phyloP scores from a whole-genome alignment of 2,888 invertebrate species.

The Carpatolechia fugitivella region DNA sequence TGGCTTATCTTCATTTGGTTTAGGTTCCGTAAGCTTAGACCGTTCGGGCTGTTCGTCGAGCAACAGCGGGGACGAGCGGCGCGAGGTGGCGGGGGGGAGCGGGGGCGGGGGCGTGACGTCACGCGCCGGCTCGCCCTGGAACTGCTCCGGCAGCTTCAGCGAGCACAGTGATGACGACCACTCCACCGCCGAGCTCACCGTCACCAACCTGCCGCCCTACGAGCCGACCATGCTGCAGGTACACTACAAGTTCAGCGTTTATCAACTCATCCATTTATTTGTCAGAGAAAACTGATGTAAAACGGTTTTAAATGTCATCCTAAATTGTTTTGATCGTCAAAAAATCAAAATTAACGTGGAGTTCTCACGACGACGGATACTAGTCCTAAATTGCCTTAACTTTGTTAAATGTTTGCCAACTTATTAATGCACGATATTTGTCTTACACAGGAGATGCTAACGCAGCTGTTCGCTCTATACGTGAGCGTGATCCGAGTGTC shows the following conservation, averaged over 20 bases:
- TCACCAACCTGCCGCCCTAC: conserved; percentile 62
- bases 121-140: conserved; percentile 69
- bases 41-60: conserved; percentile 67
- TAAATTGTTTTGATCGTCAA: too few species aligned
- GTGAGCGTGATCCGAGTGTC: conserved; percentile 58
- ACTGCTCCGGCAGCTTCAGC: conserved; percentile 65
- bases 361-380: too few species aligned
- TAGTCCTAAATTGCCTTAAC: too few species aligned
- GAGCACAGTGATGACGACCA: conserved; percentile 62
- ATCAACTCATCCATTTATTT: too few species aligned
- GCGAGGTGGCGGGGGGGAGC: conserved; percentile 38
- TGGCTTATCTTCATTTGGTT: background rate
- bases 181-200: conserved; percentile 56
- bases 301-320: too few species aligned
- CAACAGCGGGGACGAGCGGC: conserved; percentile 60
- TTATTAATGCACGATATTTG: too few species aligned
- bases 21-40: conserved; percentile 60
- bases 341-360: too few species aligned
- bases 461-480: conserved; percentile 61
- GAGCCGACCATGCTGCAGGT: conserved; percentile 60
- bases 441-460: conserved; percentile 56
- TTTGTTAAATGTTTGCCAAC: too few species aligned
- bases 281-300: too few species aligned
- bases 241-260: conserved; percentile 1
- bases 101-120: conserved; percentile 36